Evolutionary conservation across 2,888 invertebrate genomes (phyloP), one percentile per base, ranked within the genome.

Genomic region (Sipha maydis): DNA sequence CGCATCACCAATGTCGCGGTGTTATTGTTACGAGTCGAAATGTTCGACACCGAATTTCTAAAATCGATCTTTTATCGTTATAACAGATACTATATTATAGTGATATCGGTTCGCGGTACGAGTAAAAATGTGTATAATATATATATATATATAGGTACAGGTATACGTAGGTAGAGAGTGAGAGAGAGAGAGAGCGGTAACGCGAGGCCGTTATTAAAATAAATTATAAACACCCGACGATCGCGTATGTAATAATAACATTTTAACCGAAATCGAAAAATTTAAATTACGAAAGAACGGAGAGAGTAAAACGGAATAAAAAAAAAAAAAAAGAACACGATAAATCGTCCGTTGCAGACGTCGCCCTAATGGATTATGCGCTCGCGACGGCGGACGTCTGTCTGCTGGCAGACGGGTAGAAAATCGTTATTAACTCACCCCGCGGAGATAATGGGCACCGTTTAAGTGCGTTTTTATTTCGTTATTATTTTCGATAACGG

Each of bases 391-490:
- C 41, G 48, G 69, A 41, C 48, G 48, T 31, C 71, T 77, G 76
- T 61, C 85, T 77, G 85, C 85, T 83, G 83, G 71, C 71, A 73
- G 54, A 83, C 77, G 67, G 69, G 69, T 31, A n/a, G 31, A 41
- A 83, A 69, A 84, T 69, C 78, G 76, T 85, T 85, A 85, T 69
- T 77, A 69, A 41, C 69, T 78, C 69, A 78, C 85, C 85, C 85
- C 85, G 76, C 67, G 67, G 67, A 77, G 85, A 77, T 85, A 85
- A 85, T 85, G 85, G 77, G 85, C 48, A 69, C 56, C 85, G 85
- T 85, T 85, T 85, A 85, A 78, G 78, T 48, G 77, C 2, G 25
- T 67, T 77, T 67, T 85, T 54, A 54, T 83, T 83, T 83, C 69
- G 69, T 82, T 73, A 73, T 73, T 73, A 73, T 73, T 34, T n/a